Conservation (phyloP, 2,888 invertebrate genomes). For the Eledone cirrhosa region DNA sequence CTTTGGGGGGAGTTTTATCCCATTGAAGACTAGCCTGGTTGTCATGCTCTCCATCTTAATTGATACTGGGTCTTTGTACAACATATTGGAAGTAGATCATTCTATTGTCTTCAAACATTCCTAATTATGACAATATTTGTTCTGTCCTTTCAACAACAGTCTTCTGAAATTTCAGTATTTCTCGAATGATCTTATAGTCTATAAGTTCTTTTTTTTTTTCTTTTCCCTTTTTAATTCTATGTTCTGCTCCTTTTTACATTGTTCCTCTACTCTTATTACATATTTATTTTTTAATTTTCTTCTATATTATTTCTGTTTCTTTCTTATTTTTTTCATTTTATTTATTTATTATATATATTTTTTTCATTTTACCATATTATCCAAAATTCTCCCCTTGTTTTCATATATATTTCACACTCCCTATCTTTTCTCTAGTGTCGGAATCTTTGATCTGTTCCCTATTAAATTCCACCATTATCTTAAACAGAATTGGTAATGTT, state of each 20-base stretch:
- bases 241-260: too few species aligned
- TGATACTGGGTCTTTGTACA: conserved; percentile 1
- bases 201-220: too few species aligned
- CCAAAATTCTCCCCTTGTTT: neutral
- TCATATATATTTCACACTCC: neutral
- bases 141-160: too few species aligned
- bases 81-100: conserved; percentile 14
- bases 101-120: conserved; percentile 15
- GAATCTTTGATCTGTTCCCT: conserved; percentile 21
- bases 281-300: too few species aligned
- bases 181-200: too few species aligned
- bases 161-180: too few species aligned
- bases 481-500: conserved; percentile 22
- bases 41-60: conserved; percentile 5
- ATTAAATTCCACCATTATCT: conserved; percentile 26
- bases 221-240: too few species aligned
- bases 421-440: neutral
- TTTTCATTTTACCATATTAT: too few species aligned
- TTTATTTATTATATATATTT: too few species aligned
- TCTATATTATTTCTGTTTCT: too few species aligned
- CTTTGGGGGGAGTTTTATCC: conserved; percentile 11
- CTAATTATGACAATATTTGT: conserved; percentile 5
- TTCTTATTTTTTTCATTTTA: too few species aligned
- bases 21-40: neutral
- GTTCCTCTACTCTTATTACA: too few species aligned